phyloP scores from a whole-genome alignment of 2,888 invertebrate species.

The Thereva unica region DNA sequence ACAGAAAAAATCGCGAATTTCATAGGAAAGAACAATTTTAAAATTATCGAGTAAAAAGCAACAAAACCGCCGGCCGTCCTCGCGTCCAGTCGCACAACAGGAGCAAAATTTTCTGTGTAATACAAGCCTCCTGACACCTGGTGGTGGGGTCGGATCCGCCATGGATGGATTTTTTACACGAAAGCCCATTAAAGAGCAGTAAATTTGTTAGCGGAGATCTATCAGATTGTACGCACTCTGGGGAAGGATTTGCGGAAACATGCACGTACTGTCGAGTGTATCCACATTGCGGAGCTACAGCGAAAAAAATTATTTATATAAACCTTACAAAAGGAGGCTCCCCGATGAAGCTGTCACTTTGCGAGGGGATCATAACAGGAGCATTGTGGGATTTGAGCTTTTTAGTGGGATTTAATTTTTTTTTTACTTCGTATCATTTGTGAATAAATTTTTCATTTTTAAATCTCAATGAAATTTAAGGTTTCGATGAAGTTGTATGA shows the following conservation, averaged over 20 bases:
- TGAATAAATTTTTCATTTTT: too few species aligned
- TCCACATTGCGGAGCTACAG: neutral
- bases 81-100: neutral
- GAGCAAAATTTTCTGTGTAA: conserved; percentile 24
- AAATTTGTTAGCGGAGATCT: conserved; percentile 23
- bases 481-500: too few species aligned
- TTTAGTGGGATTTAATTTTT: neutral
- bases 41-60: too few species aligned
- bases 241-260: conserved; percentile 21
- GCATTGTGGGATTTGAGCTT: conserved; percentile 7
- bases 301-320: neutral
- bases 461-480: too few species aligned
- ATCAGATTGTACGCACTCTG: conserved; percentile 25
- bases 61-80: too few species aligned
- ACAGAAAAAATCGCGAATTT: too few species aligned
- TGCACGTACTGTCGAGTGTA: neutral
- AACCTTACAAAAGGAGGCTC: conserved; percentile 3
- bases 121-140: conserved; percentile 28
- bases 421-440: neutral
- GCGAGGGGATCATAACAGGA: conserved; percentile 14
- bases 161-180: conserved; percentile 33
- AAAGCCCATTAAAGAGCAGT: conserved; percentile 32
- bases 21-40: too few species aligned
- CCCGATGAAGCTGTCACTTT: conserved; percentile 17
- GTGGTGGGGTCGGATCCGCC: conserved; percentile 9